Evolutionary conservation across 2,888 invertebrate species (phyloP).

Genomic region (Nomada hirtipes): DNA sequence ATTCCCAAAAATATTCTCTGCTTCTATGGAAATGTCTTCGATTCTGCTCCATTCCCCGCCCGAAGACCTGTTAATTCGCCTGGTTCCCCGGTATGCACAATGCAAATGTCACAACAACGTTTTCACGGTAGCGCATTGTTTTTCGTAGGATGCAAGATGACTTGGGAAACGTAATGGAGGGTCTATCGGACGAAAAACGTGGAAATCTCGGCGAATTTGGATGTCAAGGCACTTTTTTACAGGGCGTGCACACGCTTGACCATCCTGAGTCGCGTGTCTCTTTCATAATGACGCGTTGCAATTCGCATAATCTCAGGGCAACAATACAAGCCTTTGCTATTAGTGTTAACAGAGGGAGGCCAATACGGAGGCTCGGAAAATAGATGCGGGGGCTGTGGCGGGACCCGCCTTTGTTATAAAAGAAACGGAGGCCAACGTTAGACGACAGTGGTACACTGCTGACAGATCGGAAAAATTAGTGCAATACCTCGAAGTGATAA

Average conservation of each 20-base stretch:
- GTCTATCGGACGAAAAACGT: neutral
- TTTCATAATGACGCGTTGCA: slow-evolving; percentile 70
- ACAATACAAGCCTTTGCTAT: slow-evolving; percentile 71
- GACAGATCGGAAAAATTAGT: slow-evolving; percentile 60
- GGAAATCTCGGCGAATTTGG: slow-evolving; percentile 60
- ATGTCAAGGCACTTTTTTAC: slow-evolving; percentile 70
- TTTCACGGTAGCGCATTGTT: neutral
- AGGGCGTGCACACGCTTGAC: slow-evolving; percentile 43
- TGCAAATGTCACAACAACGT: neutral
- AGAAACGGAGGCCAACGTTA: slow-evolving; percentile 59
- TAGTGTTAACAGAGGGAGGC: slow-evolving; percentile 67
- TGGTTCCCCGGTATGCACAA: neutral
- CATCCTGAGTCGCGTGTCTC: slow-evolving; percentile 46
- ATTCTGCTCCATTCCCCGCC: neutral
- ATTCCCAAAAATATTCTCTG: neutral
- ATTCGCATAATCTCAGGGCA: slow-evolving; percentile 71
- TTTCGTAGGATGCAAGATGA: neutral
- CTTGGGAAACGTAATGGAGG: slow-evolving; percentile 31
- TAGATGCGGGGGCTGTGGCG: slow-evolving; percentile 55
- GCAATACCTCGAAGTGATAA: slow-evolving; percentile 35
- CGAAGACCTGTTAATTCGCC: neutral
- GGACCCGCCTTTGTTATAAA: slow-evolving; percentile 75
- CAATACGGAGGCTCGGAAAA: slow-evolving; percentile 68
- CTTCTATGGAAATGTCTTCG: neutral
- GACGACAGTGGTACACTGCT: slow-evolving; percentile 57